These are phyloP conservation scores for Empidonax traillii DNA, from an alignment of 2,113 vertebrate genomes.

Conservation along the genomic window DNA sequence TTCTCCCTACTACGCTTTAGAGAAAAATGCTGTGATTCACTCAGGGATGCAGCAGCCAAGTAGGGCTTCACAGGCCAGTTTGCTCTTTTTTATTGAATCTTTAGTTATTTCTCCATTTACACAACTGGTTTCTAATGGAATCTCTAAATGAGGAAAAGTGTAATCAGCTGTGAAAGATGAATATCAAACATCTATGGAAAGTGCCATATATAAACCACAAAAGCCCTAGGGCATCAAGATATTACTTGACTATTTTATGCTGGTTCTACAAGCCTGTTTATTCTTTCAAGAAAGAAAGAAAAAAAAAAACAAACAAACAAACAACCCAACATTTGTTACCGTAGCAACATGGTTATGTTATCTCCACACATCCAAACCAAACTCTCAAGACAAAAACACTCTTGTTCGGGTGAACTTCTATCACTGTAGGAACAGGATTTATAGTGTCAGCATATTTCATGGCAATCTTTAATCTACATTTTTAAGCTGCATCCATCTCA, in stretches of 20 bases:
- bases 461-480: not conserved
- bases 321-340: slow-evolving; percentile 3
- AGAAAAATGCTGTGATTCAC: not conserved
- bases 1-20: not conserved
- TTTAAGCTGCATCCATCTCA: not conserved
- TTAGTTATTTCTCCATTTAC: not conserved
- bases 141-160: not conserved
- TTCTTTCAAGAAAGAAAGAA: not conserved
- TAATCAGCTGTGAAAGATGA: slow-evolving; percentile 8
- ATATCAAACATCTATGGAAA: not conserved
- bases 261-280: slow-evolving; percentile 9
- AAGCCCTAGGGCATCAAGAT: not conserved
- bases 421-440: not conserved
- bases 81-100: not conserved
- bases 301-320: not conserved
- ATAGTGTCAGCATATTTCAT: not conserved
- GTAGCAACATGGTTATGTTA: slow-evolving; percentile 17
- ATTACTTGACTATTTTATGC: not conserved
- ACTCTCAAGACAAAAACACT: not conserved
- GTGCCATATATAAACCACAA: not conserved
- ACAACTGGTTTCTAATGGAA: not conserved
- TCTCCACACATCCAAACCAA: not conserved
- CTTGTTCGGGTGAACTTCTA: not conserved
- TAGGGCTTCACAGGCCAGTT: not conserved
- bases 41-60: not conserved